Conservation (phyloP, 2,888 invertebrate genomes). For the Trachelus troglodyta region DNA sequence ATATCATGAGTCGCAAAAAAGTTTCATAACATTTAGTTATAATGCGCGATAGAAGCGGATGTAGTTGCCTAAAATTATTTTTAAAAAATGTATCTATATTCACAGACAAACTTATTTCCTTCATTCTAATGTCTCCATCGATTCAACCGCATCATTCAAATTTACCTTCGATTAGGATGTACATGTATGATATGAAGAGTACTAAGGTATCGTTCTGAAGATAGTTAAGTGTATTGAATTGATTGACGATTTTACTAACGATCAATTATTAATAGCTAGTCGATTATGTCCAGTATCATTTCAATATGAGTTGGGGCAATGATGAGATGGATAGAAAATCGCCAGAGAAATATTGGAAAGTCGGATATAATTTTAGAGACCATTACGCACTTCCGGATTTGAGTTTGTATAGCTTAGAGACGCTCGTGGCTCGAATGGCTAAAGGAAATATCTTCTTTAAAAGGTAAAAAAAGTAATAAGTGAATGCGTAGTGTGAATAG, state of each 20-base stretch:
- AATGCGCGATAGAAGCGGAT: not conserved
- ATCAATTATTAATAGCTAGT: not conserved
- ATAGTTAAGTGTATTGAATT: not conserved
- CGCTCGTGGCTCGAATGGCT: not conserved
- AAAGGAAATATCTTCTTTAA: conserved; percentile 4
- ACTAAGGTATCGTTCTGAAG: conserved; percentile 8
- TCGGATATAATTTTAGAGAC: conserved; percentile 14
- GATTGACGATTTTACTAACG: not conserved
- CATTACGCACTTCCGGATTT: conserved; percentile 13
- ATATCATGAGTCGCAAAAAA: not conserved
- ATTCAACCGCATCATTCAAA: conserved; percentile 9
- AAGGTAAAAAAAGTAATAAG: conserved; percentile 3
- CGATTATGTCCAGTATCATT: conserved; percentile 16
- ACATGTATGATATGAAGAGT: conserved; percentile 13
- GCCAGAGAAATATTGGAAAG: conserved; percentile 17
- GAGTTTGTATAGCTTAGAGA: conserved; percentile 9
- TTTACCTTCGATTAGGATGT: conserved; percentile 14
- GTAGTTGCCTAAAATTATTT: too few species aligned
- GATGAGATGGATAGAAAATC: conserved; percentile 1
- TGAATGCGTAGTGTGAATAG: not conserved
- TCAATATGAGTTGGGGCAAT: conserved; percentile 13
- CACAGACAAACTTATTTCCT: conserved; percentile 15
- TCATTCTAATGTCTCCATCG: conserved; percentile 8
- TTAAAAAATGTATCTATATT: not conserved
- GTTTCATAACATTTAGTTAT: not conserved